Percentiles rank a stretch among this genome's conserved stretches.
phyloP scores from a whole-genome alignment of 2,113 vertebrate species.

The Psephotus haematonotus region DNA sequence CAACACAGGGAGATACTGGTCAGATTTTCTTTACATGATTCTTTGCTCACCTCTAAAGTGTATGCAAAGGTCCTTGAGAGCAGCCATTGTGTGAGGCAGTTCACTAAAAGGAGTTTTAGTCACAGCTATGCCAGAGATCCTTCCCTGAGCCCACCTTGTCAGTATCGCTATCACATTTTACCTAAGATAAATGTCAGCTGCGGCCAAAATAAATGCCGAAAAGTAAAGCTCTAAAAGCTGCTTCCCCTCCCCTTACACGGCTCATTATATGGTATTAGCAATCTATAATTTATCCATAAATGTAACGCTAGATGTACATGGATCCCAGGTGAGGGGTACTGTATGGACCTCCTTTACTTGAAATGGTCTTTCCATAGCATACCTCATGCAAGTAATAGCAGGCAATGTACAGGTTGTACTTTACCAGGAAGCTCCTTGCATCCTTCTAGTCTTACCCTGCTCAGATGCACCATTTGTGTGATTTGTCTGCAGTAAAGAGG shows the following conservation, averaged over 20 bases:
- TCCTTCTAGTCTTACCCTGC: neutral
- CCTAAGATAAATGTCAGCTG: neutral
- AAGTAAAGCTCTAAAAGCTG: neutral
- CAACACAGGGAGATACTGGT: neutral
- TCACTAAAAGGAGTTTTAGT: neutral
- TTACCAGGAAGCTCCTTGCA: neutral
- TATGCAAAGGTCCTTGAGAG: neutral
- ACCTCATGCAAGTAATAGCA: neutral
- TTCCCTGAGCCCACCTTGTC: neutral
- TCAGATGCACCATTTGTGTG: neutral
- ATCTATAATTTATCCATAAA: neutral
- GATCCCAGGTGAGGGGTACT: neutral
- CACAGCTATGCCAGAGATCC: neutral
- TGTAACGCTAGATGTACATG: neutral
- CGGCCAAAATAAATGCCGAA: neutral
- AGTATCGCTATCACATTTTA: neutral
- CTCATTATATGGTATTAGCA: neutral
- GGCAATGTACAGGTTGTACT: fast-evolving
- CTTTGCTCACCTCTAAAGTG: neutral
- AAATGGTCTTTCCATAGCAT: neutral
- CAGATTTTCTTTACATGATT: neutral
- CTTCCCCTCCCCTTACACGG: neutral
- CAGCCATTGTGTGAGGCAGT: neutral
- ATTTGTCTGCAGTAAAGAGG: neutral
- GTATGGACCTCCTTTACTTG: neutral